Percentiles rank a stretch among this genome's conserved stretches.
Conservation (phyloP, 2,888 invertebrate species). For the Hydraecia micacea region DNA sequence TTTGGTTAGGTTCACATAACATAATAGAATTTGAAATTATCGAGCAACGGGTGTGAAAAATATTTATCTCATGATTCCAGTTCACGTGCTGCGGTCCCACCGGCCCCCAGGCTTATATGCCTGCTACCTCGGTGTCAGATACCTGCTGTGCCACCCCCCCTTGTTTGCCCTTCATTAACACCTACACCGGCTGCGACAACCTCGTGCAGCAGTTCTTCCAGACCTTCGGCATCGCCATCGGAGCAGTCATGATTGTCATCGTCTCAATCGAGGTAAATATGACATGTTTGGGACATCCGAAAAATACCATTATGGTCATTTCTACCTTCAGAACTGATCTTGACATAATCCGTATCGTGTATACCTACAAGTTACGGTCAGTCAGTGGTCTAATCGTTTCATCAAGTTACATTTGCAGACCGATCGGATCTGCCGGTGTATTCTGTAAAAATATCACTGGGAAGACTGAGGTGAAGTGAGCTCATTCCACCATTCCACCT, state of each 20-base stretch:
- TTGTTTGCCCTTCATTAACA: constrained; percentile 73
- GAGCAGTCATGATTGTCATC: constrained; percentile 91
- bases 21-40: neutral
- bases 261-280: constrained; percentile 91
- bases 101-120: constrained; percentile 79
- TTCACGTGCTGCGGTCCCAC: constrained; percentile 90
- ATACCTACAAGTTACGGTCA: neutral
- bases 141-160: constrained; percentile 82
- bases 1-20: neutral
- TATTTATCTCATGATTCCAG: constrained; percentile 76
- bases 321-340: neutral
- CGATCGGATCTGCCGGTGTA: neutral
- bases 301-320: neutral
- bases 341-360: neutral
- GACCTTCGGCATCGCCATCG: constrained; percentile 89
- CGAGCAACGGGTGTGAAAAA: neutral
- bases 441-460: no score
- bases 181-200: constrained; percentile 87
- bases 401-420: neutral
- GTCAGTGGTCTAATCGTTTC: neutral
- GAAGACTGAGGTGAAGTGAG: no score
- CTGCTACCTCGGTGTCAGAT: constrained; percentile 73
- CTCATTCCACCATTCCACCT: no score
- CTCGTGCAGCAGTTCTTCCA: constrained; percentile 82
- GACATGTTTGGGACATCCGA: neutral